Evolutionary conservation across 2,888 invertebrate species (phyloP).

Genomic region (Lamellibrachia columna): DNA sequence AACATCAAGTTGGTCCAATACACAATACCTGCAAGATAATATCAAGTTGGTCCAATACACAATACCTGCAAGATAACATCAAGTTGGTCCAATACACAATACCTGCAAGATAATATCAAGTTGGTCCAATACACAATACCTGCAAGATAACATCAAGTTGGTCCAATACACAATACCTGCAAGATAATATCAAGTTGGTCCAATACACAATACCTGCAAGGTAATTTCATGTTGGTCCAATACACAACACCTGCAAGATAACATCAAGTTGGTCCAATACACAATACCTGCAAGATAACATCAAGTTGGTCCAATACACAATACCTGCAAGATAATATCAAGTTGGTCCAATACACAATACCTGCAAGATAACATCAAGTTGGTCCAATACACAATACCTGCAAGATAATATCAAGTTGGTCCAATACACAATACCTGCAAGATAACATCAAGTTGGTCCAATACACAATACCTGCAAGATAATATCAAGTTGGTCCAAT

Average conservation of each 20-base stretch:
- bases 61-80: slow-evolving; percentile 56
- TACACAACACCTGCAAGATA: not conserved
- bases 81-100: slow-evolving; percentile 84
- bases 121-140: too few species aligned
- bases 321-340: not conserved
- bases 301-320: not conserved
- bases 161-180: not conserved
- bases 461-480: too few species aligned
- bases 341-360: not conserved
- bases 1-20: not conserved
- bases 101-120: slow-evolving; percentile 49
- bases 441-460: too few species aligned
- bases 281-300: not conserved
- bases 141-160: not conserved
- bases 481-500: too few species aligned
- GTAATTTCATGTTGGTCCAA: not conserved
- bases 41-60: not conserved
- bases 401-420: too few species aligned
- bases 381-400: too few species aligned
- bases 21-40: not conserved
- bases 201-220: not conserved
- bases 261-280: not conserved
- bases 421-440: too few species aligned
- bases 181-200: not conserved
- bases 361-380: too few species aligned